Percentiles rank a stretch among this genome's conserved stretches.
These are phyloP conservation scores for Chionoecetes opilio DNA, from an alignment of 1,140 invertebrate species.

Conservation along the genomic window DNA sequence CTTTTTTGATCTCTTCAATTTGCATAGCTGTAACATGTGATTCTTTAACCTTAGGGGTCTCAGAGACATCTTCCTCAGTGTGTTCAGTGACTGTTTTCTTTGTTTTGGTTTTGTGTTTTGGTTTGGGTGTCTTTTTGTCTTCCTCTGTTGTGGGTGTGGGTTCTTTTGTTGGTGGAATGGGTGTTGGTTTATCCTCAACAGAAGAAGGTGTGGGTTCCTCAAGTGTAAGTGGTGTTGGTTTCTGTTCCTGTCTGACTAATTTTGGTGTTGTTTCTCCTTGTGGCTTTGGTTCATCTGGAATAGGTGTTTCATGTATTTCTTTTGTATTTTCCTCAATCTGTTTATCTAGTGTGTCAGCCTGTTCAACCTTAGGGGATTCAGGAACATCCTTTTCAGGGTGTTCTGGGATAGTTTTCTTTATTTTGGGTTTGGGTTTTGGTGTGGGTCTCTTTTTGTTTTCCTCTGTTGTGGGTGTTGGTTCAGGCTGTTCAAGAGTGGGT, in stretches of 20 bases:
- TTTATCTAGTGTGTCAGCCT: no score
- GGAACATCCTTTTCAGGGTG: no score
- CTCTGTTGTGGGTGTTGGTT: slow-evolving; percentile 24
- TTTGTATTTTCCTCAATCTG: no score
- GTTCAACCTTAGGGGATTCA: no score
- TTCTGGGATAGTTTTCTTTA: no score
- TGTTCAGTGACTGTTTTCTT: background rate
- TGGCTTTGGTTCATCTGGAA: no score
- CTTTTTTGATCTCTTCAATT: background rate
- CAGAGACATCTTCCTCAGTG: background rate
- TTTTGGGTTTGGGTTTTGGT: no score
- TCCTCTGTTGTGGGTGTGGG: background rate
- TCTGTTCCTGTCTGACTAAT: no score
- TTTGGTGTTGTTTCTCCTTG: no score
- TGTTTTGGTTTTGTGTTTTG: slow-evolving; percentile 48
- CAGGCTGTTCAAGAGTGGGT: no score
- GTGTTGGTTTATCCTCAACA: slow-evolving; percentile 7
- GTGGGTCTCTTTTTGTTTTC: background rate
- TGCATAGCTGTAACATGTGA: background rate
- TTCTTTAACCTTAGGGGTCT: background rate
- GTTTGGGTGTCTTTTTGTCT: slow-evolving; percentile 49
- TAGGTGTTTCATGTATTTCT: no score
- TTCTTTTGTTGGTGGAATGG: no score
- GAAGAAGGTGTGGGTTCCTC: slow-evolving; percentile 18
- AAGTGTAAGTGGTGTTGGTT: background rate